These are phyloP conservation scores for Turdus rufiventris DNA, from an alignment of 2,113 vertebrate species.

Conservation along the genomic window DNA sequence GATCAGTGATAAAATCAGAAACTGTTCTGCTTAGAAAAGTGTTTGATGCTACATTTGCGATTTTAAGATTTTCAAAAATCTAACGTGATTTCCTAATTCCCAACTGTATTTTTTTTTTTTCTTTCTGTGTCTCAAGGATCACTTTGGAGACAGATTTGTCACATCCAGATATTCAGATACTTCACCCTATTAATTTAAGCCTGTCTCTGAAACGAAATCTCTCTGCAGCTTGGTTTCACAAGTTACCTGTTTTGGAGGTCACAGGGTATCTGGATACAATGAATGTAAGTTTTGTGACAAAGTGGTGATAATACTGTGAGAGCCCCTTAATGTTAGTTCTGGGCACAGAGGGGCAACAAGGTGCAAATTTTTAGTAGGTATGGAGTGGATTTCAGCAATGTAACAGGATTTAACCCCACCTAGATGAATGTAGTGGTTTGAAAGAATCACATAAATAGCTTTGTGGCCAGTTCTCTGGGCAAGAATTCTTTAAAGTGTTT, in stretches of 20 bases:
- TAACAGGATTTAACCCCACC: background rate
- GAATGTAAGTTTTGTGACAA: conserved; percentile 74
- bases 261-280: conserved; percentile 83
- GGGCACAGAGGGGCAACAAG: background rate
- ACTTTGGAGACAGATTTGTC: conserved; percentile 57
- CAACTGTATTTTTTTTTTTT: too few relatives aligned
- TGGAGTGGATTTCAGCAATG: background rate
- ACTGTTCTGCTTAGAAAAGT: background rate
- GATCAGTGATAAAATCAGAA: background rate
- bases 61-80: background rate
- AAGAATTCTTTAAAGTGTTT: background rate
- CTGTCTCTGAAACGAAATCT: conserved; percentile 86
- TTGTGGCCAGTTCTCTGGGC: background rate
- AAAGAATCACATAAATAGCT: background rate
- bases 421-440: background rate
- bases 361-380: background rate
- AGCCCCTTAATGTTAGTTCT: background rate
- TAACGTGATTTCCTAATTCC: background rate
- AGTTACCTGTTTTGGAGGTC: conserved; percentile 84
- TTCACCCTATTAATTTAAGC: conserved; percentile 89
- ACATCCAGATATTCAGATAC: conserved; percentile 81
- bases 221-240: conserved; percentile 85
- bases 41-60: background rate
- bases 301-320: background rate
- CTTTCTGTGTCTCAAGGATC: conserved; percentile 64